Percentiles rank a stretch among this genome's conserved stretches.
Conservation (phyloP, 2,113 vertebrate species). For the Pelobates fuscus region DNA sequence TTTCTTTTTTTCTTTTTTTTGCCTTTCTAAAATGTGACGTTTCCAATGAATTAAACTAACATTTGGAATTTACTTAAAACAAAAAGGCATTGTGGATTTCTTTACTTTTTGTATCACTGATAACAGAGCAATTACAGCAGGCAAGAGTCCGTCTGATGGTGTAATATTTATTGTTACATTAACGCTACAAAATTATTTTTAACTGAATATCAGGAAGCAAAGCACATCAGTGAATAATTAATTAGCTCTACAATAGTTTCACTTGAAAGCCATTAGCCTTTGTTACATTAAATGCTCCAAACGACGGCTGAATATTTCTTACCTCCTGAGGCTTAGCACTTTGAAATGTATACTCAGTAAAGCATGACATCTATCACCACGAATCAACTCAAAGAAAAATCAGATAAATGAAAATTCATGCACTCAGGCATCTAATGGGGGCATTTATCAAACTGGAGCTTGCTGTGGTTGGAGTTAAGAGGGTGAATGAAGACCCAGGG, state of each 20-base stretch:
- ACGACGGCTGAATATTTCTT: not conserved
- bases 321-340: not conserved
- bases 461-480: no score
- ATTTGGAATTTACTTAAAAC: no score
- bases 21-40: no score
- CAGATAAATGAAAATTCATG: no score
- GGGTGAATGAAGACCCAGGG: no score
- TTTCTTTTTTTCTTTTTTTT: no score
- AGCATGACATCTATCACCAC: slow-evolving; percentile 11
- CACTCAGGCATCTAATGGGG: no score
- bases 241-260: not conserved
- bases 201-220: slow-evolving; percentile 8
- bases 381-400: not conserved
- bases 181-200: not conserved
- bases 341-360: slow-evolving; percentile 23
- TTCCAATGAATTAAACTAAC: no score
- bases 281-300: slow-evolving; percentile 1
- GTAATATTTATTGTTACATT: not conserved
- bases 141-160: not conserved
- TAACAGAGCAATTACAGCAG: no score
- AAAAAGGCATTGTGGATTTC: no score
- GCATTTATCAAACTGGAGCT: no score
- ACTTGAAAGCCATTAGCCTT: slow-evolving; percentile 15
- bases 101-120: no score
- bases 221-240: not conserved